Conservation (phyloP, 1,140 invertebrate genomes). For the Drosophila tristis region DNA sequence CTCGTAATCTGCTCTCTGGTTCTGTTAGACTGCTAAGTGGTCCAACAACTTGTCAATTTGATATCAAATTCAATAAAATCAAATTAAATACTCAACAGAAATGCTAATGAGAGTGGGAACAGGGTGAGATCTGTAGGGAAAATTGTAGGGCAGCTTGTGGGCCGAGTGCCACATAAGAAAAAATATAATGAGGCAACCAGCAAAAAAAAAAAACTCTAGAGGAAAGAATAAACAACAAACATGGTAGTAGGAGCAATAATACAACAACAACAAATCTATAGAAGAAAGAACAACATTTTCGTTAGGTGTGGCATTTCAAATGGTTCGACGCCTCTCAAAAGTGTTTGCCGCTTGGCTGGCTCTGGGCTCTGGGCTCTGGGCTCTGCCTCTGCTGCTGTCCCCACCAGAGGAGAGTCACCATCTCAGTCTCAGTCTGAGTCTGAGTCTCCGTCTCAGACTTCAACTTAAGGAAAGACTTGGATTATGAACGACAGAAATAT, state of each 20-base stretch:
- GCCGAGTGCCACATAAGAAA: constrained; percentile 30
- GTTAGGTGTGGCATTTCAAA: constrained; percentile 82
- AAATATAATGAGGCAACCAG: constrained; percentile 31
- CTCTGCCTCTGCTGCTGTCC: neutral
- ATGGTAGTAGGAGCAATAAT: constrained; percentile 73
- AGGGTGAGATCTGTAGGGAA: constrained; percentile 6
- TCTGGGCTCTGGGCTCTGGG: no score
- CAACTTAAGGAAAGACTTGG: constrained; percentile 78
- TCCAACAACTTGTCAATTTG: constrained; percentile 74
- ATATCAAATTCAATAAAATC: constrained; percentile 80
- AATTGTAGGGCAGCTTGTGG: constrained; percentile 22
- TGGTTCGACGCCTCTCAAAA: constrained; percentile 76
- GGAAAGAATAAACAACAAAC: constrained; percentile 47
- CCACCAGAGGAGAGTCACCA: neutral
- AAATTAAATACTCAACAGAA: constrained; percentile 81
- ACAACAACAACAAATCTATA: constrained; percentile 21
- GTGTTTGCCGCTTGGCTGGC: no score
- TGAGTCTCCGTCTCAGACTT: constrained; percentile 50
- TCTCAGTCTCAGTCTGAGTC: constrained; percentile 25
- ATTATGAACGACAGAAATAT: constrained; percentile 81
- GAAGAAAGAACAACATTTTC: constrained; percentile 59
- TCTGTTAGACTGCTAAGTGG: constrained; percentile 63
- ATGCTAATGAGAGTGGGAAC: constrained; percentile 58
- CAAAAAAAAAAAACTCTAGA: constrained; percentile 9
- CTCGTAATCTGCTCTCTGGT: constrained; percentile 31